Percentiles rank a stretch among this genome's conserved stretches.
These are phyloP conservation scores for Chymomyza procnemis DNA, from an alignment of 2,888 invertebrate species.

Conservation along the genomic window DNA sequence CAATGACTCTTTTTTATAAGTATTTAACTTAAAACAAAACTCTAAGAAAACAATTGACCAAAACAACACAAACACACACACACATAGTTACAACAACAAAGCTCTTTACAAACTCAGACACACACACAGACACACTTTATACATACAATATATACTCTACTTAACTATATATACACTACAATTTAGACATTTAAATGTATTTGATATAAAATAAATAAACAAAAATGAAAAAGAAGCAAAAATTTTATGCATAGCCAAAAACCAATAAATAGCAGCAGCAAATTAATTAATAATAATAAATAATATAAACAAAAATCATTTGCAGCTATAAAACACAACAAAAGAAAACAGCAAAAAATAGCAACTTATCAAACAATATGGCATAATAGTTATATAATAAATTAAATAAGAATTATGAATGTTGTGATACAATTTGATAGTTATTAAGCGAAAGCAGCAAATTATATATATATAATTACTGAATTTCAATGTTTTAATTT, in stretches of 20 bases:
- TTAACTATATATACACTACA: neutral
- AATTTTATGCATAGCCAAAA: slow-evolving; percentile 18
- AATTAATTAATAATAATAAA: slow-evolving; percentile 16
- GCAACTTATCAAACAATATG: neutral
- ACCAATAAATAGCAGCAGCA: slow-evolving; percentile 6
- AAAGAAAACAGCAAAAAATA: slow-evolving; percentile 10
- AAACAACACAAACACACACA: slow-evolving; percentile 16
- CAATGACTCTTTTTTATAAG: neutral
- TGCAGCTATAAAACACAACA: slow-evolving; percentile 2
- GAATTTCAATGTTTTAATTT: neutral
- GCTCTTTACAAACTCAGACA: neutral
- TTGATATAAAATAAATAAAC: slow-evolving; percentile 14
- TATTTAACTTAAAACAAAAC: slow-evolving; percentile 12
- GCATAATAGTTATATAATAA: slow-evolving; percentile 20
- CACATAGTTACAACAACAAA: no score
- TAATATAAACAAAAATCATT: slow-evolving; percentile 31
- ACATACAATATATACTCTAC: neutral
- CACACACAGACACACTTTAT: neutral
- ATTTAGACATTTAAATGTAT: neutral
- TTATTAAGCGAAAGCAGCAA: neutral
- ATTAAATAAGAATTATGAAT: slow-evolving; percentile 52
- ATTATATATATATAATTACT: neutral
- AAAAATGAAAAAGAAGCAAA: slow-evolving; percentile 8
- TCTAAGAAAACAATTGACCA: slow-evolving; percentile 21
- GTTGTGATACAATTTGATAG: slow-evolving; percentile 55